Evolutionary conservation across 2,797 vertebrate genomes (phyloP).

Genomic region (Ceryle rudis): DNA sequence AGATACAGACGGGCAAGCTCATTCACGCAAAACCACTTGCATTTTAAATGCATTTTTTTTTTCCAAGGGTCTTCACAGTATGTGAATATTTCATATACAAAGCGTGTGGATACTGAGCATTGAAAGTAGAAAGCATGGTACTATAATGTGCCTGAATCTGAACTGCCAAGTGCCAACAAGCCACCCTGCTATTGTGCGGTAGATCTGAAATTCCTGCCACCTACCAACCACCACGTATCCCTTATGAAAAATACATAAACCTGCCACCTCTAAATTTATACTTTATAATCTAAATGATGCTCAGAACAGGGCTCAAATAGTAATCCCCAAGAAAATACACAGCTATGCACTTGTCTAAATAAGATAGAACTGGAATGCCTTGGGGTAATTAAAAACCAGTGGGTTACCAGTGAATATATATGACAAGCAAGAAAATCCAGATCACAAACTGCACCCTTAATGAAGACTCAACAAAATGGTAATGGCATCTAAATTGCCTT

Average conservation of each 20-base stretch:
- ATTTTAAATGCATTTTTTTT: not conserved
- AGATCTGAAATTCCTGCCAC: not conserved
- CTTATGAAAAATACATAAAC: constrained; percentile 44
- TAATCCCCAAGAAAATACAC: constrained; percentile 19
- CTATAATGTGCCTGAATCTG: not conserved
- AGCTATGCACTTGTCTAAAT: constrained; percentile 1
- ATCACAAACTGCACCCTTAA: not conserved
- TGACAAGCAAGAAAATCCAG: not conserved
- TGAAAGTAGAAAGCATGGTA: not conserved
- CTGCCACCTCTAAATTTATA: constrained; percentile 12
- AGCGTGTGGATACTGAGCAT: not conserved
- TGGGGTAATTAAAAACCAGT: constrained; percentile 16
- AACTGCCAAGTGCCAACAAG: not conserved
- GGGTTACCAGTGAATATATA: not conserved
- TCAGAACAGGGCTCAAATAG: not conserved
- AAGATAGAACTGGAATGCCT: not conserved
- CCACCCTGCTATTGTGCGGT: not conserved
- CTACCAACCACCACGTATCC: not conserved
- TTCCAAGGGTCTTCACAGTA: not conserved
- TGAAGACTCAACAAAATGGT: not conserved
- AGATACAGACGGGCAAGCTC: not conserved
- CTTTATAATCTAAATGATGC: constrained; percentile 15
- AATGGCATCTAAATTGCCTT: not conserved
- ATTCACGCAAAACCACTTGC: not conserved
- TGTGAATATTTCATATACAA: not conserved